These are phyloP conservation scores for Aphidius colemani DNA, from an alignment of 2,888 invertebrate species.

Conservation along the genomic window DNA sequence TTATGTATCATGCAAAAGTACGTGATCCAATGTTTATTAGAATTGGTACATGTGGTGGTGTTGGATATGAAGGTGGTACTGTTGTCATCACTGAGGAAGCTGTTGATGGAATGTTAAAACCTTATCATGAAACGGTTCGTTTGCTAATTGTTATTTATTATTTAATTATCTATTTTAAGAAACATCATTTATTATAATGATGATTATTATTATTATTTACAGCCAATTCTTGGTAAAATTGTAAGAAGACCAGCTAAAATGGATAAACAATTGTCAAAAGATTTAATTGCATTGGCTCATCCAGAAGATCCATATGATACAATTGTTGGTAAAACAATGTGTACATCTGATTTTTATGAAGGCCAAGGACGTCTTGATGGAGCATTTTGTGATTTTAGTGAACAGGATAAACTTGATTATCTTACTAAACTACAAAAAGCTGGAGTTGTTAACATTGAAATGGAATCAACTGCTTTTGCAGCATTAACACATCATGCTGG, in stretches of 20 bases:
- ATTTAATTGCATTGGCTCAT: constrained; percentile 76
- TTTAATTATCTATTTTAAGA: not conserved
- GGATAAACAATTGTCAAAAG: constrained; percentile 79
- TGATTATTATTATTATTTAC: constrained; percentile 41
- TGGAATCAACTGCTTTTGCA: constrained; percentile 94
- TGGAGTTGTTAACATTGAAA: constrained; percentile 94
- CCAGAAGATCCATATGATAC: constrained; percentile 81
- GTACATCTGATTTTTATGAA: constrained; percentile 98
- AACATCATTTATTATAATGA: constrained; percentile 20
- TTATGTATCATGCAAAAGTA: constrained; percentile 91
- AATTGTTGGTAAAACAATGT: constrained; percentile 90
- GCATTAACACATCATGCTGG: constrained; percentile 93
- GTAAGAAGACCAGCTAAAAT: constrained; percentile 82
- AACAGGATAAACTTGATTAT: constrained; percentile 89
- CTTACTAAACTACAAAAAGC: constrained; percentile 73
- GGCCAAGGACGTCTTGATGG: constrained; percentile 96
- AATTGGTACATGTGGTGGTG: constrained; percentile 91
- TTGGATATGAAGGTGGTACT: constrained; percentile 91
- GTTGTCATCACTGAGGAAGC: constrained; percentile 93
- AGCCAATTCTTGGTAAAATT: constrained; percentile 85
- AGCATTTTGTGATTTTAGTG: constrained; percentile 92
- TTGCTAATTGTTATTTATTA: not conserved
- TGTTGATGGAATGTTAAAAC: constrained; percentile 83
- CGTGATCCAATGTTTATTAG: constrained; percentile 90
- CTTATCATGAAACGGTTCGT: constrained; percentile 82